These are phyloP conservation scores for pig (Sus scrofa) DNA, from an alignment of 2,113 vertebrate genomes.

Conservation along the genomic window DNA sequence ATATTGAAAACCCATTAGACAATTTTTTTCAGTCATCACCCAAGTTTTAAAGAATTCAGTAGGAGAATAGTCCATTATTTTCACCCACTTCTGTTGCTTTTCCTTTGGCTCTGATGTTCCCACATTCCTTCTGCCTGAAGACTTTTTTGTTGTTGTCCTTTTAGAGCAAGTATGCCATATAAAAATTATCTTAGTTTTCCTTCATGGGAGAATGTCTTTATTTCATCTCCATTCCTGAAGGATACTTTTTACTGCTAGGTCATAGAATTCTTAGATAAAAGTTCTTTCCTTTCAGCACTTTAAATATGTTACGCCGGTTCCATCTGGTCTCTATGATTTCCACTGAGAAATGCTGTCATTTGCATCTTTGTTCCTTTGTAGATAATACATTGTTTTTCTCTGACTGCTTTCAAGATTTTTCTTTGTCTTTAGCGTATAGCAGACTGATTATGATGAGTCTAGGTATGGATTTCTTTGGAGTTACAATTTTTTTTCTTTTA, in stretches of 20 bases:
- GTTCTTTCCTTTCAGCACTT: background rate
- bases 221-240: background rate
- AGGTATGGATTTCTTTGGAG: background rate
- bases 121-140: background rate
- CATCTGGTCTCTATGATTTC: background rate
- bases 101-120: background rate
- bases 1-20: no score
- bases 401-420: no score
- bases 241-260: background rate
- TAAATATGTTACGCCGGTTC: background rate
- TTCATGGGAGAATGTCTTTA: background rate
- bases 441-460: background rate
- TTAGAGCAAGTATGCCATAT: background rate
- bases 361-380: background rate
- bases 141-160: background rate
- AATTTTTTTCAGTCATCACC: no score
- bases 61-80: background rate
- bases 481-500: background rate
- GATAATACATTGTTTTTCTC: background rate
- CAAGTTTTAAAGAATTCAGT: no score
- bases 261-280: background rate
- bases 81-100: background rate
- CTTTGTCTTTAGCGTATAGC: background rate
- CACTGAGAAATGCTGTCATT: background rate
- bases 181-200: background rate